Evolutionary conservation across 2,113 vertebrate genomes (phyloP), one percentile per base, ranked within the genome.

Genomic region (Antigone vipio): DNA sequence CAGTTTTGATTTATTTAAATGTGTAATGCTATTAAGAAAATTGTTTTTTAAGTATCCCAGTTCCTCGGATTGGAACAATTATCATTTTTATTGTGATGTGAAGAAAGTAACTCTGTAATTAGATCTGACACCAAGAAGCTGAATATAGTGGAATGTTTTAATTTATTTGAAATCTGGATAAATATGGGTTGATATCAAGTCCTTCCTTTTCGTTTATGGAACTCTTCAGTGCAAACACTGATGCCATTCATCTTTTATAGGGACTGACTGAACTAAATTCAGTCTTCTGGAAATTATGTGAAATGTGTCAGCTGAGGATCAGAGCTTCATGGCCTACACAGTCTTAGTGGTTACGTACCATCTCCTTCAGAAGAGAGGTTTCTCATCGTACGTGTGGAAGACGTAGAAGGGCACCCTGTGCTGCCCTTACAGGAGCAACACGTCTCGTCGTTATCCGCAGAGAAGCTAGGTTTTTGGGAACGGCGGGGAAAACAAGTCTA

Each of bases 1-100:
- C 75, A 52, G 2, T 68, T 97, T 84, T 94, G 88, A 96, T 95
- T 94, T 94, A 97, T 96, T 96, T 87, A 92, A 95, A 94, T 96
- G 60, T 16, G 22, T 49, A 96, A 88, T 55, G 68, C 72, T 90
- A 95, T 96, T 96, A 95, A 91, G 93, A 93, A 95, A 95, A 96
- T 95, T 91, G 94, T n/a, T 95, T 97, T 96, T 93, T 94, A 96
- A 97, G 82, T 88, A 94, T 88, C 69, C 64, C 60, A 92, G 30
- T 89, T 94, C 83, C 63, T 97, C 0, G 2, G 35, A 91, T 53
- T 92, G 80, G 92, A 97, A 81, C 72, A 95, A 95, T 96, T 93
- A 95, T 86, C 44, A 86, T 96, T 97, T 93, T 92, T 96, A 96
- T 94, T 96, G 88, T 91, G 60, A 93, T 81, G 76, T 56, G 77